Evolutionary conservation across 2,888 invertebrate species (phyloP).

Genomic region (Amphipoea lucens): DNA sequence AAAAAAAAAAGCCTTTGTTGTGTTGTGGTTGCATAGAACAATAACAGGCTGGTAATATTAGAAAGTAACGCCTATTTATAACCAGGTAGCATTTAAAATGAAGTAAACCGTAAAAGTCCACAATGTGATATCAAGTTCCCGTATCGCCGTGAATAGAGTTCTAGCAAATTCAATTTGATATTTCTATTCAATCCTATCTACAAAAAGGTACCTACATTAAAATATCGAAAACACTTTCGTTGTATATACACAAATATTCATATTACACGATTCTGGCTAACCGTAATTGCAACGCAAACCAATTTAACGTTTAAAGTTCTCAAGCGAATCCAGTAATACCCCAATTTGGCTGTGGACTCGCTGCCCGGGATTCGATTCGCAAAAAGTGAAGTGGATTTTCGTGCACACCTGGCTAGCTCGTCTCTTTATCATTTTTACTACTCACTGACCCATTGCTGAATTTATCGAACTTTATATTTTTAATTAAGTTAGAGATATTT

Average conservation of each 20-base stretch:
- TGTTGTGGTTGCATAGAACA: not conserved
- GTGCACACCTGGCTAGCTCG: slow-evolving; percentile 10
- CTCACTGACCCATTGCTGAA: not conserved
- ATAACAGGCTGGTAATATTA: not conserved
- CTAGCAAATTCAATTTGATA: not conserved
- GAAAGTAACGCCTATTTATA: too few species aligned
- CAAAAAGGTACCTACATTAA: not conserved
- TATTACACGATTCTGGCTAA: not conserved
- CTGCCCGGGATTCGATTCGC: not conserved
- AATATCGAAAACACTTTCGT: not conserved
- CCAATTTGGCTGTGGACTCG: slow-evolving; percentile 13
- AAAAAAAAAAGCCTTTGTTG: too few species aligned
- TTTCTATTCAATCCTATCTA: not conserved
- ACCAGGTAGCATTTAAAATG: not conserved
- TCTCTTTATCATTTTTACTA: slow-evolving; percentile 35
- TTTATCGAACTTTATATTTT: not conserved
- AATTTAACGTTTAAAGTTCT: slow-evolving; percentile 7
- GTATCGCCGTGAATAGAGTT: not conserved
- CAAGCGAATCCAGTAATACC: slow-evolving; percentile 14
- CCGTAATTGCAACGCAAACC: slow-evolving; percentile 11
- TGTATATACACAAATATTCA: not conserved
- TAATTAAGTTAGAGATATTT: not conserved
- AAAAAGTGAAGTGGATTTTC: slow-evolving; percentile 27
- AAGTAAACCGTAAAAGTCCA: not conserved
- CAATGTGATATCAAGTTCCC: not conserved